Evolutionary conservation across 2,797 vertebrate genomes (phyloP).

Genomic region (Nannoperca obscura): DNA sequence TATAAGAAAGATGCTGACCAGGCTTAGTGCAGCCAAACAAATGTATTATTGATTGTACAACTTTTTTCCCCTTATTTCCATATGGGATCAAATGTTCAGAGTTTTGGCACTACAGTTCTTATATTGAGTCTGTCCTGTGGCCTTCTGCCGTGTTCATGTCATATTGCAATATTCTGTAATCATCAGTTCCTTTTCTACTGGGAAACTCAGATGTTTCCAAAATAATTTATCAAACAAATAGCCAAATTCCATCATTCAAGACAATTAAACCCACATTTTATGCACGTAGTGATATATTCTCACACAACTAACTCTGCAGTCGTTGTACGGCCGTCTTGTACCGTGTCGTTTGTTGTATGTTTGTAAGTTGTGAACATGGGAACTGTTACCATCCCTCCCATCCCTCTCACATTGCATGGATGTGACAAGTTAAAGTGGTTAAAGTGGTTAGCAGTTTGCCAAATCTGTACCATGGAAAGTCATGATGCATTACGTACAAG

Average conservation of each 20-base stretch:
- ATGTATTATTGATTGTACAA: background rate
- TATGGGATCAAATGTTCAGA: too few relatives aligned
- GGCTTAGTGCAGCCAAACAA: background rate
- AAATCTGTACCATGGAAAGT: background rate
- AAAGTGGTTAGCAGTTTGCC: background rate
- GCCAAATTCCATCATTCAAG: background rate
- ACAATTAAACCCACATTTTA: background rate
- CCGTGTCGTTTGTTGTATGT: background rate
- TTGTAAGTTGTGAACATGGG: background rate
- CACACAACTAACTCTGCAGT: background rate
- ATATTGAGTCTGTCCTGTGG: too few relatives aligned
- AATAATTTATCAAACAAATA: background rate
- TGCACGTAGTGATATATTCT: background rate
- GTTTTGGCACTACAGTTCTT: too few relatives aligned
- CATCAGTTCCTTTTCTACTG: background rate
- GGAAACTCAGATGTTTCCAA: background rate
- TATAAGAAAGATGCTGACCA: background rate
- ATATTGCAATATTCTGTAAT: background rate
- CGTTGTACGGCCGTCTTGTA: background rate
- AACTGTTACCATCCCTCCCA: background rate
- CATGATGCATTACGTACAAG: background rate
- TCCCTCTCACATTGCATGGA: background rate
- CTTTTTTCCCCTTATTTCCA: too few relatives aligned
- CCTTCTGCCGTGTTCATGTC: background rate
- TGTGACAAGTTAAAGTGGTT: background rate